These are phyloP conservation scores for Himalopsyche kuldschensis DNA, from an alignment of 2,888 invertebrate genomes.

Conservation along the genomic window DNA sequence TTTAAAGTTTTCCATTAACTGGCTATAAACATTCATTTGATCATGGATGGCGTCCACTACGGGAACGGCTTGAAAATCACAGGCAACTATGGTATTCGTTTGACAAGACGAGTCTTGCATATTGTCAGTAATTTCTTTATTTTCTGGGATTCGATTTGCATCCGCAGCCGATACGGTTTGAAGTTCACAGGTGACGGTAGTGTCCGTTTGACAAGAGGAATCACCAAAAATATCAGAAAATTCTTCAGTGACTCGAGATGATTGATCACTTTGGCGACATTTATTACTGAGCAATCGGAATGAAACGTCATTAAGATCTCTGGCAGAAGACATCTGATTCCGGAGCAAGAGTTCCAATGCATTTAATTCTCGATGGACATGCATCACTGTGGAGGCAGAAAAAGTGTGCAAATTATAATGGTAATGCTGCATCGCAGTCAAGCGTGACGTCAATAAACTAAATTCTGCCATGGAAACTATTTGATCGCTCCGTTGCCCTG, in stretches of 20 bases:
- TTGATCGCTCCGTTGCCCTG: slow-evolving; percentile 23
- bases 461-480: slow-evolving; percentile 33
- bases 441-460: slow-evolving; percentile 20
- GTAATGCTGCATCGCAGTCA: slow-evolving; percentile 25
- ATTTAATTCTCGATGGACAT: slow-evolving; percentile 16
- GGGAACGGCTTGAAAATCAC: neutral
- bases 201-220: neutral
- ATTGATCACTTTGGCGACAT: neutral
- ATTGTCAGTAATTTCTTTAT: neutral
- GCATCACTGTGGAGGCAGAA: slow-evolving; percentile 15
- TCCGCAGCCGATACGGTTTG: neutral
- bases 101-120: neutral
- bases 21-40: neutral
- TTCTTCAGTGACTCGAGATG: neutral
- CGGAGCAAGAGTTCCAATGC: slow-evolving; percentile 15
- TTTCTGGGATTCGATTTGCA: neutral
- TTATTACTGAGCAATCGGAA: neutral
- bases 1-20: neutral
- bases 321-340: neutral
- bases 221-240: neutral
- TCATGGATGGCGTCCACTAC: neutral
- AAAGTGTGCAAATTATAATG: slow-evolving; percentile 23
- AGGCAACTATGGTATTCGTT: neutral
- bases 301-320: neutral
- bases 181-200: neutral